These are phyloP conservation scores for Mirza zaza DNA, from an alignment of 2,113 vertebrate genomes.

Conservation along the genomic window DNA sequence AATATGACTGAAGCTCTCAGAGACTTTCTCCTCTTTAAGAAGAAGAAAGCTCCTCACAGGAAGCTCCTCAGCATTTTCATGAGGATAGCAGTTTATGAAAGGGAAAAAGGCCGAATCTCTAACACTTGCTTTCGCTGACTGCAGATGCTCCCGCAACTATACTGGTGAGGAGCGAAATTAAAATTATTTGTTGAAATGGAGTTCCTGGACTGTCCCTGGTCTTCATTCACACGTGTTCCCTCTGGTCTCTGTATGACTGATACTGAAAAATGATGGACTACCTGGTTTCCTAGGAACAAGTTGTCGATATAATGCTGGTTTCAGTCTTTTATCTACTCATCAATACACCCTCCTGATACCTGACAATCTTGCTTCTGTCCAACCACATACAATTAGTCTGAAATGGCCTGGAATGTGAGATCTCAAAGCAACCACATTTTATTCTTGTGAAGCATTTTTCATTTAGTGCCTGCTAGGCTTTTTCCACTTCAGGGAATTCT, in stretches of 20 bases:
- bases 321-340: not conserved
- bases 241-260: not conserved
- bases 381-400: not conserved
- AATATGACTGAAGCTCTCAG: not conserved
- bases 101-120: not conserved
- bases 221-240: not conserved
- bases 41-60: not conserved
- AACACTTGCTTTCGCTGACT: not conserved
- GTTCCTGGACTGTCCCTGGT: not conserved
- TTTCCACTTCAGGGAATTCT: conserved; percentile 54
- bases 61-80: not conserved
- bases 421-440: conserved; percentile 1
- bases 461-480: conserved; percentile 44
- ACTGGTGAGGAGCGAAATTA: not conserved
- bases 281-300: not conserved
- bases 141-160: not conserved
- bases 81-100: not conserved
- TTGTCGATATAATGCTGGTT: not conserved
- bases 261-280: not conserved
- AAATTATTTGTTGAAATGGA: not conserved
- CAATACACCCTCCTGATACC: not conserved
- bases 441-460: conserved; percentile 19
- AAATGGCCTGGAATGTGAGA: not conserved
- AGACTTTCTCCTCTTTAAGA: not conserved
- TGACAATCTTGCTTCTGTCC: not conserved